Evolutionary conservation across 2,797 vertebrate genomes (phyloP).

Genomic region (Acanthiza pusilla): DNA sequence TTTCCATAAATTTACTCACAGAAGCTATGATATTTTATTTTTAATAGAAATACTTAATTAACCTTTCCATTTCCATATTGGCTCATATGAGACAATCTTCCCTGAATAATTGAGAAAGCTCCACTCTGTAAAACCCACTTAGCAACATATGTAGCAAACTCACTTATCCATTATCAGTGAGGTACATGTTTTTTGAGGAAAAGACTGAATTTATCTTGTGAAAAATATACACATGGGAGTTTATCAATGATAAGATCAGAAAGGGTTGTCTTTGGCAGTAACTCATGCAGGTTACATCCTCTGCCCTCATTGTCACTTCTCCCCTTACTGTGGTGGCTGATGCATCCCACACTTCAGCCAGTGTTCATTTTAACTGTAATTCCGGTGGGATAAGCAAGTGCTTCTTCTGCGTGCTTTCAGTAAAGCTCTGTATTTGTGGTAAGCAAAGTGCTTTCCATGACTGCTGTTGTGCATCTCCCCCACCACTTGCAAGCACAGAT

Average conservation of each 20-base stretch:
- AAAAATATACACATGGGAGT: not conserved
- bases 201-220: not conserved
- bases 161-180: not conserved
- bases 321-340: not conserved
- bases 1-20: not conserved
- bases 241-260: not conserved
- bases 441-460: not conserved
- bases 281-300: not conserved
- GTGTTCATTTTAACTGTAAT: not conserved
- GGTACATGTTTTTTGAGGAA: not conserved
- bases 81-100: not conserved
- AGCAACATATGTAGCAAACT: fast-evolving
- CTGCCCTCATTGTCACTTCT: not conserved
- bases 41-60: not conserved
- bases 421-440: not conserved
- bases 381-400: not conserved
- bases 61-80: not conserved
- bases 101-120: not conserved
- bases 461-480: not conserved
- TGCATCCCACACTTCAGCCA: not conserved
- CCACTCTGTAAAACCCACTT: not conserved
- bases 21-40: not conserved
- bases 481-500: not conserved
- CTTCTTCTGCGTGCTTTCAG: fast-evolving
- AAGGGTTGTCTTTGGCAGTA: not conserved